These are phyloP conservation scores for Aurelia aurita DNA, from an alignment of 30 jellyfish, hydroid and myxozoan genomes.

Conservation along the genomic window DNA sequence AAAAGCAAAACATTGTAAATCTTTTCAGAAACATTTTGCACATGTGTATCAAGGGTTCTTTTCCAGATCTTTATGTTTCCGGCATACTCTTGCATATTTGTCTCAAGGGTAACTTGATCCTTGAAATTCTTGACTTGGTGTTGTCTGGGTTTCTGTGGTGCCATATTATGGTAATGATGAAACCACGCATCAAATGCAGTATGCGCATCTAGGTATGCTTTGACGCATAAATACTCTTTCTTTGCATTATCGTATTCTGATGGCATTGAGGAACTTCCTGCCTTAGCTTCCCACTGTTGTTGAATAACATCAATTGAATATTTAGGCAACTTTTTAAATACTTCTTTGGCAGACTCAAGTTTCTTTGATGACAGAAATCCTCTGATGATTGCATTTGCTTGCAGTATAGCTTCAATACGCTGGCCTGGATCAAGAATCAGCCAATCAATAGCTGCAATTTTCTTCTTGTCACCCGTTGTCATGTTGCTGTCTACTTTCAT, in stretches of 20 bases:
- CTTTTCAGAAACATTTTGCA: conserved; percentile 70
- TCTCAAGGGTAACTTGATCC: conserved; percentile 87
- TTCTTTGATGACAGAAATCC: conserved; percentile 77
- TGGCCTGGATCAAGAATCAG: conserved; percentile 84
- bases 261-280: conserved; percentile 85
- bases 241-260: conserved; percentile 82
- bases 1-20: conserved; percentile 85
- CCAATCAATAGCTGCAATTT: conserved; percentile 88
- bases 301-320: conserved; percentile 85
- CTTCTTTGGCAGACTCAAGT: conserved; percentile 70
- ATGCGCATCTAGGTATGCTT: conserved; percentile 94
- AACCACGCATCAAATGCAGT: conserved; percentile 92
- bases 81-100: conserved; percentile 71
- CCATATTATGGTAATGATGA: conserved; percentile 79
- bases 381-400: conserved; percentile 89
- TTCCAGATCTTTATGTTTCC: conserved; percentile 50
- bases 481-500: conserved; percentile 6
- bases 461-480: conserved; percentile 66
- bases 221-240: conserved; percentile 85
- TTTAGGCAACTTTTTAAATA: conserved; percentile 81
- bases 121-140: conserved; percentile 62
- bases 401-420: conserved; percentile 90
- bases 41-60: conserved; percentile 42
- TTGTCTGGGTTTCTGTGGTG: conserved; percentile 84
- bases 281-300: conserved; percentile 85